Percentiles rank a stretch among this genome's conserved stretches.
Evolutionary conservation across 2,797 vertebrate genomes (phyloP).

Genomic region (Eupleurogrammus muticus): DNA sequence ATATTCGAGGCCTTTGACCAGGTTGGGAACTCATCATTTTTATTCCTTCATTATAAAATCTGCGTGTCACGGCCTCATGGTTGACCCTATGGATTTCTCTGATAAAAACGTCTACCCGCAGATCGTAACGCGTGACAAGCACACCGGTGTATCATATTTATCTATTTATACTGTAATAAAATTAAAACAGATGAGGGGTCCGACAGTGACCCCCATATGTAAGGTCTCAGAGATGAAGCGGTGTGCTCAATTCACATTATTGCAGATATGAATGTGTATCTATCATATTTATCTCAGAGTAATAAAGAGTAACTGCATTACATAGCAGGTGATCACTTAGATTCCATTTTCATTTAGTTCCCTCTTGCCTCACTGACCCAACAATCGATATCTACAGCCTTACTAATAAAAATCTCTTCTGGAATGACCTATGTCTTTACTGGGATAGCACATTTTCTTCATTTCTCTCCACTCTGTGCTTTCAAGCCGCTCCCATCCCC

Average conservation of each 20-base stretch:
- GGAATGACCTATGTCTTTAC: slow-evolving; percentile 62
- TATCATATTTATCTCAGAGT: slow-evolving; percentile 81
- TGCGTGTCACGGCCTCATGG: slow-evolving; percentile 45
- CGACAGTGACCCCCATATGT: slow-evolving; percentile 65
- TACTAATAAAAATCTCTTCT: slow-evolving; percentile 70
- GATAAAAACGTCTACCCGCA: slow-evolving; percentile 60
- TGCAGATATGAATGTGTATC: slow-evolving; percentile 68
- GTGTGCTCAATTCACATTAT: slow-evolving; percentile 64
- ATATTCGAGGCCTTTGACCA: slow-evolving; percentile 46
- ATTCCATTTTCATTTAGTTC: slow-evolving; percentile 78
- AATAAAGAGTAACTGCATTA: slow-evolving; percentile 81
- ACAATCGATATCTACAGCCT: slow-evolving; percentile 75
- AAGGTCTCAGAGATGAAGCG: slow-evolving; percentile 69
- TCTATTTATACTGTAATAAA: slow-evolving; percentile 78
- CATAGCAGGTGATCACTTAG: slow-evolving; percentile 79
- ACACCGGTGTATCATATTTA: slow-evolving; percentile 74
- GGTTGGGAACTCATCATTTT: slow-evolving; percentile 72
- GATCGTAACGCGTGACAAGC: slow-evolving; percentile 65
- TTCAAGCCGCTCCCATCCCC: slow-evolving; percentile 2
- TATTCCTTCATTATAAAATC: slow-evolving; percentile 75
- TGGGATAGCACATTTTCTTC: slow-evolving; percentile 48
- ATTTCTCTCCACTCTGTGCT: slow-evolving; percentile 15
- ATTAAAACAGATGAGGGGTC: slow-evolving; percentile 63
- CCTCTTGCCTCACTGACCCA: slow-evolving; percentile 61
- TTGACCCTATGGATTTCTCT: slow-evolving; percentile 71